These are phyloP conservation scores for Mesembrinibis cayennensis DNA, from an alignment of 2,113 vertebrate species.

Conservation along the genomic window DNA sequence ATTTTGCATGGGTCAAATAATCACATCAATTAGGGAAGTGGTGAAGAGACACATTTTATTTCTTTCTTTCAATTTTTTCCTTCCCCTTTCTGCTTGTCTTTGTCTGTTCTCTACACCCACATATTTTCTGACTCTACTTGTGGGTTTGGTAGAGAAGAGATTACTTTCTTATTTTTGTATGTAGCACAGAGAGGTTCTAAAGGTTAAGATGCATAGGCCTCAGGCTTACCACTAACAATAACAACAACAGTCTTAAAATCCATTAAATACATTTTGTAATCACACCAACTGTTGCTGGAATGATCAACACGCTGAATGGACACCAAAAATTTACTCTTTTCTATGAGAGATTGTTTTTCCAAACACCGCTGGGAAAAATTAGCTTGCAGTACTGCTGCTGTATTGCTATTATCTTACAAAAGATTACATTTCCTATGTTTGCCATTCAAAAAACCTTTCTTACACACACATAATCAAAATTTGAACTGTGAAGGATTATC, in stretches of 20 bases:
- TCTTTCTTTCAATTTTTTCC: neutral
- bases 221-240: neutral
- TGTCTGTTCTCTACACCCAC: neutral
- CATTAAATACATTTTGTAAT: neutral
- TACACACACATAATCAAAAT: neutral
- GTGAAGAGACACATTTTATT: neutral
- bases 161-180: neutral
- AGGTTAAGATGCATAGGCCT: neutral
- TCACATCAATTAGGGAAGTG: neutral
- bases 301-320: neutral
- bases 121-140: neutral
- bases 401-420: neutral
- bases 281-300: neutral
- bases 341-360: neutral
- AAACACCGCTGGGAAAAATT: neutral
- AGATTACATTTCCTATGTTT: neutral
- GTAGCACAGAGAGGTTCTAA: neutral
- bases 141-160: neutral
- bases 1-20: neutral
- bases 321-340: neutral
- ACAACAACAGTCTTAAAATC: neutral
- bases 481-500: neutral
- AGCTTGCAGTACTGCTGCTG: neutral
- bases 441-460: neutral
- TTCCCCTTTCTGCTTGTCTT: neutral